Evolutionary conservation across 1,140 invertebrate genomes (phyloP), one percentile per base, ranked within the genome.

Genomic region (Drosophila truncata): DNA sequence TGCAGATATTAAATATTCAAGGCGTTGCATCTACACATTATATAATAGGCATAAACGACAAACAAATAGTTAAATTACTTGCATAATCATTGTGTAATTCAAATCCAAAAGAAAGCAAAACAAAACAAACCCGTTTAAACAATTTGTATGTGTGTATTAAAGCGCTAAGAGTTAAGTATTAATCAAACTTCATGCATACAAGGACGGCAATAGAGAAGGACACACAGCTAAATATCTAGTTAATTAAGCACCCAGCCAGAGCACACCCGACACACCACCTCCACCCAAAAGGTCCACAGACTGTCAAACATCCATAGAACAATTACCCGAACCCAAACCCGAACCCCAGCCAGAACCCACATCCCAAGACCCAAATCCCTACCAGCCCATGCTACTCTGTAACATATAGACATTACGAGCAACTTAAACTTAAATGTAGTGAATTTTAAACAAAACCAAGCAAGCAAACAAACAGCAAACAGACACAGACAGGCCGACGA

Each of bases 131-230:
- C 72, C 77, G 79, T 87, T 90, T 80, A 46, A 84, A 63, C 61
- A 65, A 87, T 69, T 83, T 72, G 61, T 86, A 87, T 74, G 77
- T 87, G 84, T 87, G 80, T 88, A 72, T 84, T 80, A 83, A 71
- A 86, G 72, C 58, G 80, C 83, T 87, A 90, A 88, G 67, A 76
- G 67, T 79, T 86, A 87, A 90, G 85, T 90, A 90, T 90, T 85
- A 90, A 91, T 70, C 75, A 49, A 55, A 81, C 52, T 78, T 71
- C 74, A 88, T 81, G 73, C 66, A 88, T 80, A 79, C 57, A 66
- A 63, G 50, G 55, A 50, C 62, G 55, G 70, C 67, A 63, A 63
- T 82, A 67, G 59, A 74, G 59, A 55, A 63, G 52, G 74, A 76
- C 59, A 54, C 75, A 80, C 71, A 81, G 54, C 47, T 82, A 79